These are phyloP conservation scores for Heliconius eleuchia DNA, from an alignment of 1,140 invertebrate species.

Conservation along the genomic window DNA sequence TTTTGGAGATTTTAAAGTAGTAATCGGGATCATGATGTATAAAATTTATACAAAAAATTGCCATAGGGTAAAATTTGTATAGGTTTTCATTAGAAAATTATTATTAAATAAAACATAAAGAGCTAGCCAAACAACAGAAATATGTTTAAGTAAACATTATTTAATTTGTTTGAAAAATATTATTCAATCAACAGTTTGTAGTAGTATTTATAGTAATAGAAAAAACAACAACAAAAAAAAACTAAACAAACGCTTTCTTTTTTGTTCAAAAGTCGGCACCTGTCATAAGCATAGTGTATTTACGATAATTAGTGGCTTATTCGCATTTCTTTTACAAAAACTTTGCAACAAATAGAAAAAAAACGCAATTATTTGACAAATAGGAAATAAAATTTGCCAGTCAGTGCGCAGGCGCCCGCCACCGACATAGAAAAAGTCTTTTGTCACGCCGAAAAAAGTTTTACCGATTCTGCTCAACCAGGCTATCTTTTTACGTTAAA, in stretches of 20 bases:
- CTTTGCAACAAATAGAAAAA: neutral
- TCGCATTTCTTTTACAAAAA: constrained; percentile 3
- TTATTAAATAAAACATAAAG: too few species aligned
- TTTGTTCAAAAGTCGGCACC: neutral
- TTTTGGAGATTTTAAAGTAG: too few species aligned
- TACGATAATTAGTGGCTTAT: constrained; percentile 7
- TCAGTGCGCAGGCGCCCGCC: constrained; percentile 8
- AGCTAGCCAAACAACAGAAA: too few species aligned
- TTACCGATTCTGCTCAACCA: neutral
- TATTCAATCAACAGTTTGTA: neutral
- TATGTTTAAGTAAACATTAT: too few species aligned
- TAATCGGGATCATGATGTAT: too few species aligned
- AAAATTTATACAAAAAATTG: too few species aligned
- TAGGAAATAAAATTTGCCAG: constrained; percentile 1
- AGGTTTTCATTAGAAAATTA: too few species aligned
- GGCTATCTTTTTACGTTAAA: neutral
- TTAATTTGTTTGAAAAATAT: too few species aligned
- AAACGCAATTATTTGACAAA: neutral
- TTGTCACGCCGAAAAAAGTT: neutral
- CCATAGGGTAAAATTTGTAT: too few species aligned
- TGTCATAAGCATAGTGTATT: neutral
- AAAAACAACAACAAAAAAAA: neutral
- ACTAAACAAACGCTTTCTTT: neutral
- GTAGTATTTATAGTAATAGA: neutral
- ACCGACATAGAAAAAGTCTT: constrained; percentile 7